phyloP scores from a whole-genome alignment of 2,113 vertebrate genomes.

The Oryzias curvinotus region DNA sequence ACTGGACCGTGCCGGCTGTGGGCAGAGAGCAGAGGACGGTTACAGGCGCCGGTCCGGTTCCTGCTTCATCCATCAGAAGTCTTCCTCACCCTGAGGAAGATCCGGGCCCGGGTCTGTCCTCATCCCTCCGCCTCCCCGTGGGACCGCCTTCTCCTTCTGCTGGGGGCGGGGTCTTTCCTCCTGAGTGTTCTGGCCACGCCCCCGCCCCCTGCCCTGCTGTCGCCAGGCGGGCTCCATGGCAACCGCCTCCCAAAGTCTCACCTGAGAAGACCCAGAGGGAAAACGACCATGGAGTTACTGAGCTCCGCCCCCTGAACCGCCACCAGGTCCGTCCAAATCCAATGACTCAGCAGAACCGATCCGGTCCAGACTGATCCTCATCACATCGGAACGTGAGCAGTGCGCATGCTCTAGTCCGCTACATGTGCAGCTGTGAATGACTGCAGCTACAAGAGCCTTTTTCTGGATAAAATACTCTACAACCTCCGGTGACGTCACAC shows the following conservation, averaged over 20 bases:
- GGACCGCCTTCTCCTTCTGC: constrained; percentile 36
- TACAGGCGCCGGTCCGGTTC: too few species aligned
- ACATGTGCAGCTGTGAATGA: fast-evolving
- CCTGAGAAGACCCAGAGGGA: too few species aligned
- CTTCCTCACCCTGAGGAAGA: constrained; percentile 1
- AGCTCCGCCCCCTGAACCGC: too few species aligned
- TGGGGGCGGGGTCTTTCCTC: constrained; percentile 39
- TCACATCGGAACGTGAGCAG: not conserved
- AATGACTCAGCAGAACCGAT: not conserved
- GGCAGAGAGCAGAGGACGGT: fast-evolving
- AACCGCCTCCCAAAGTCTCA: not conserved
- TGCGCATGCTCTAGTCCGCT: fast-evolving
- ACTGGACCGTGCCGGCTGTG: constrained; percentile 78
- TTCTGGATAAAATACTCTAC: not conserved
- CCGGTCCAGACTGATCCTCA: not conserved
- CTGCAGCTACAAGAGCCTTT: not conserved
- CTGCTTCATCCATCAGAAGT: too few species aligned
- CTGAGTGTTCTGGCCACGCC: constrained; percentile 72
- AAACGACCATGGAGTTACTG: too few species aligned
- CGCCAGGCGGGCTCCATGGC: constrained; percentile 89
- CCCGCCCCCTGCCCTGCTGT: constrained; percentile 82
- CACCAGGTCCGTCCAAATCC: too few species aligned
- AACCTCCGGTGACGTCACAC: too few species aligned
- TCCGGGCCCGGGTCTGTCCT: not conserved
- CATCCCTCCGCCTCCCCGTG: constrained; percentile 1